These are phyloP conservation scores for Aramus guarauna DNA, from an alignment of 2,113 vertebrate species.

Conservation along the genomic window DNA sequence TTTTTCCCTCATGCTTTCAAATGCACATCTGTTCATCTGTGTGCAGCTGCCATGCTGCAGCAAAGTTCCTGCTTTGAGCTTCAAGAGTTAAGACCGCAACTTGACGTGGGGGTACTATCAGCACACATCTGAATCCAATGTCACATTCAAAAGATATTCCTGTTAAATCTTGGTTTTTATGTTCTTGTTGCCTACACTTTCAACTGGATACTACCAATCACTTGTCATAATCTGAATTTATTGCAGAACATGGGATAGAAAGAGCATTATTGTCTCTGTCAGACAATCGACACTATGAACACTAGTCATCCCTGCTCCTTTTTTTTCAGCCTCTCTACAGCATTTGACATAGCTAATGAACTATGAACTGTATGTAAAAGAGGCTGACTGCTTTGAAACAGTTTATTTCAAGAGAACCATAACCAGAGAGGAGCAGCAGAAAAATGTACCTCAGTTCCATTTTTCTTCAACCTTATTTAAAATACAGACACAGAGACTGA, in stretches of 20 bases:
- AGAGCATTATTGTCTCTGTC: neutral
- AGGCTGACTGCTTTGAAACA: neutral
- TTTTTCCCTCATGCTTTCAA: neutral
- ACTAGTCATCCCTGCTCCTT: neutral
- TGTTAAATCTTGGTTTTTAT: neutral
- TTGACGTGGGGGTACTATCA: neutral
- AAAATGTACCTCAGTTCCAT: neutral
- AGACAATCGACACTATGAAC: neutral
- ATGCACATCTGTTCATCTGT: neutral
- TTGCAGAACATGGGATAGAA: neutral
- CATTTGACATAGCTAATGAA: neutral
- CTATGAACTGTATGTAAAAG: neutral
- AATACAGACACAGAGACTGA: neutral
- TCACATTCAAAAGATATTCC: neutral
- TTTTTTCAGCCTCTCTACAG: neutral
- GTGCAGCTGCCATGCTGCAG: neutral
- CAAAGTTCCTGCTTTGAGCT: neutral
- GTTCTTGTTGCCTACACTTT: neutral
- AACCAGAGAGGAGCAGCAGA: neutral
- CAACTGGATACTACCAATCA: neutral
- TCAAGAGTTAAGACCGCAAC: neutral
- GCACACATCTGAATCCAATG: neutral
- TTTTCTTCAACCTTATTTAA: neutral
- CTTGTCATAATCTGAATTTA: neutral
- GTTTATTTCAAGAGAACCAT: neutral